These are phyloP conservation scores for Solea solea DNA, from an alignment of 2,113 vertebrate genomes.

Conservation along the genomic window DNA sequence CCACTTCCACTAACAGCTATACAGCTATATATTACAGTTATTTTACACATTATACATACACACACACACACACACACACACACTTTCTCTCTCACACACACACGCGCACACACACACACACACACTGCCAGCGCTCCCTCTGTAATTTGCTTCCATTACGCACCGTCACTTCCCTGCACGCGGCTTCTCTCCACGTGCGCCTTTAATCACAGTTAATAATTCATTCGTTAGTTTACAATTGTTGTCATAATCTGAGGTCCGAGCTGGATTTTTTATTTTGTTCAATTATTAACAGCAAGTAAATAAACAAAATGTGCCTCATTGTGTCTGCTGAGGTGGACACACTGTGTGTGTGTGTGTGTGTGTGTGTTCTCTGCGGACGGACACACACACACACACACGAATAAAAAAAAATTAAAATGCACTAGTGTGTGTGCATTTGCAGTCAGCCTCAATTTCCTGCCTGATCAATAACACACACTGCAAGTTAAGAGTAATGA, in stretches of 20 bases:
- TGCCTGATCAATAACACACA: no score
- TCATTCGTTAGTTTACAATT: conserved; percentile 70
- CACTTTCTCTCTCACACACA: background rate
- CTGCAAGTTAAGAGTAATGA: no score
- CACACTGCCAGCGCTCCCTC: conserved; percentile 16
- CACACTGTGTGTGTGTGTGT: conserved; percentile 3
- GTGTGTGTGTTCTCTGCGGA: background rate
- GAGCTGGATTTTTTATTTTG: conserved; percentile 54
- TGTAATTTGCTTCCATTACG: conserved; percentile 44
- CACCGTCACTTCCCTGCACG: conserved; percentile 26
- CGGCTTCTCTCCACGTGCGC: conserved; percentile 42
- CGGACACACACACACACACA: background rate
- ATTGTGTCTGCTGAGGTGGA: conserved; percentile 33
- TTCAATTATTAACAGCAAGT: conserved; percentile 73
- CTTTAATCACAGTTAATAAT: conserved; percentile 72
- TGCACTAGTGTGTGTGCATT: no score
- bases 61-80: conserved; percentile 8
- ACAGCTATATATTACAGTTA: no score
- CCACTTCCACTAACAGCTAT: no score
- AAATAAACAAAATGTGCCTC: conserved; percentile 67
- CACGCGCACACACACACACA: background rate
- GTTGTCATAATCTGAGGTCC: conserved; percentile 59
- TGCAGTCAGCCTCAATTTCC: no score
- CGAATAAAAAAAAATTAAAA: background rate
- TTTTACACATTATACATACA: no score